Evolutionary conservation across 2,113 vertebrate genomes (phyloP).

Genomic region (Tauraco erythrolophus): DNA sequence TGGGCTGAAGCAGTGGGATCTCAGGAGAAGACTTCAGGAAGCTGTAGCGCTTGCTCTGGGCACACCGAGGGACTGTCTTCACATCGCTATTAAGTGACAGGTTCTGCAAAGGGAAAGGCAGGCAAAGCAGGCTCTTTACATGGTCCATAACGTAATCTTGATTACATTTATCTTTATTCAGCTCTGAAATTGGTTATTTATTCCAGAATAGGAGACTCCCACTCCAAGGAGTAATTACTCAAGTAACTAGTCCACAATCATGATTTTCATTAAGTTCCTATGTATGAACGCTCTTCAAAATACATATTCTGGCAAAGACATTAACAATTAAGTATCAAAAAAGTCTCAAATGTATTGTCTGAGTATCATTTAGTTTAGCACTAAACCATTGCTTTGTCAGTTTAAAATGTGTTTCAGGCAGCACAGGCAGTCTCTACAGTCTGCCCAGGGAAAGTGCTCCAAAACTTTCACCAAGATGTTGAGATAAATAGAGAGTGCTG

Average conservation of each 20-base stretch:
- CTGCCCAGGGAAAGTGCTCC: not conserved
- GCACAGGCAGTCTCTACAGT: not conserved
- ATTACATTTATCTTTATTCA: not conserved
- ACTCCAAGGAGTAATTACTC: not conserved
- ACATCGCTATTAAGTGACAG: not conserved
- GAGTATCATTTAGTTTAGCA: not conserved
- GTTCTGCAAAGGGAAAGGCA: not conserved
- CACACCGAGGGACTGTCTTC: not conserved
- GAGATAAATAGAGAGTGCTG: conserved; percentile 30
- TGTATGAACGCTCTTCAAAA: not conserved
- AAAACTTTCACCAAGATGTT: conserved; percentile 28
- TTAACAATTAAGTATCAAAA: not conserved
- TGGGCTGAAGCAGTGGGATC: not conserved
- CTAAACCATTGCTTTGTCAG: not conserved
- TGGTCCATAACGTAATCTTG: not conserved
- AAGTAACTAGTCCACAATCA: not conserved
- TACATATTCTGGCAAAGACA: not conserved
- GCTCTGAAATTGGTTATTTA: not conserved
- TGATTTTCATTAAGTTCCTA: not conserved
- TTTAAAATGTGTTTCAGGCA: not conserved
- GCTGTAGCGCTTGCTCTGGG: not conserved
- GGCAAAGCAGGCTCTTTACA: not conserved
- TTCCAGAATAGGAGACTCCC: not conserved
- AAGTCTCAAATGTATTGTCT: not conserved
- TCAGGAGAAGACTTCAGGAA: not conserved